phyloP scores from a whole-genome alignment of 2,888 invertebrate species.

The Eurytoma adleriae region DNA sequence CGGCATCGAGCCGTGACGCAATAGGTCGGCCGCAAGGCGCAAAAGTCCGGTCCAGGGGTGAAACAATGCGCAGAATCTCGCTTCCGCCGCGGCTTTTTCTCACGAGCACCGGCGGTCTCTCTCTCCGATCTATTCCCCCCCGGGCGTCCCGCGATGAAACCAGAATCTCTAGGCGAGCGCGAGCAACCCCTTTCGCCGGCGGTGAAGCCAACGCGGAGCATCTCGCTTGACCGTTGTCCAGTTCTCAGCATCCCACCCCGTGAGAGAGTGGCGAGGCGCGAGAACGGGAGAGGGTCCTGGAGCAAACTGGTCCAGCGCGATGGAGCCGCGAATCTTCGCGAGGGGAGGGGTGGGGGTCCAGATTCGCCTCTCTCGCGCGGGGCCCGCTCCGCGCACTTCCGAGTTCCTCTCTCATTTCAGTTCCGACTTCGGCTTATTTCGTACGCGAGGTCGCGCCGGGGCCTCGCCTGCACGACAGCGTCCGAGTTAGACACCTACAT shows the following conservation, averaged over 20 bases:
- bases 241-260: slow-evolving; percentile 61
- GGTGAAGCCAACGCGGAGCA: slow-evolving; percentile 59
- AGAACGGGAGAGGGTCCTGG: slow-evolving; percentile 2
- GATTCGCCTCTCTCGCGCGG: slow-evolving; percentile 9
- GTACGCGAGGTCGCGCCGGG: background rate
- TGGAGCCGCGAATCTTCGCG: slow-evolving; percentile 40
- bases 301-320: slow-evolving; percentile 55
- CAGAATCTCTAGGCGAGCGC: slow-evolving; percentile 69
- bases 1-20: background rate
- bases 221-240: slow-evolving; percentile 75
- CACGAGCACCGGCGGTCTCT: slow-evolving; percentile 64
- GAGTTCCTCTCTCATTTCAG: slow-evolving; percentile 49
- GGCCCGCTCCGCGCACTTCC: slow-evolving; percentile 28
- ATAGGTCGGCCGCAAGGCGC: background rate
- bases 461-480: too few species aligned
- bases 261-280: slow-evolving; percentile 45
- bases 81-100: slow-evolving; percentile 69
- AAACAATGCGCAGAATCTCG: slow-evolving; percentile 53
- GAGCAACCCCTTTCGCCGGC: slow-evolving; percentile 68
- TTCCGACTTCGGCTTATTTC: slow-evolving; percentile 46
- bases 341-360: slow-evolving; percentile 16
- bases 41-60: slow-evolving; percentile 53
- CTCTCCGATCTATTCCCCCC: slow-evolving; percentile 62
- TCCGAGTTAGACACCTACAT: too few species aligned
- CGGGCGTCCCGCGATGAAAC: slow-evolving; percentile 68